Evolutionary conservation across 2,797 vertebrate genomes (phyloP), one percentile per base, ranked within the genome.

Genomic region (Apogon hyalosoma): DNA sequence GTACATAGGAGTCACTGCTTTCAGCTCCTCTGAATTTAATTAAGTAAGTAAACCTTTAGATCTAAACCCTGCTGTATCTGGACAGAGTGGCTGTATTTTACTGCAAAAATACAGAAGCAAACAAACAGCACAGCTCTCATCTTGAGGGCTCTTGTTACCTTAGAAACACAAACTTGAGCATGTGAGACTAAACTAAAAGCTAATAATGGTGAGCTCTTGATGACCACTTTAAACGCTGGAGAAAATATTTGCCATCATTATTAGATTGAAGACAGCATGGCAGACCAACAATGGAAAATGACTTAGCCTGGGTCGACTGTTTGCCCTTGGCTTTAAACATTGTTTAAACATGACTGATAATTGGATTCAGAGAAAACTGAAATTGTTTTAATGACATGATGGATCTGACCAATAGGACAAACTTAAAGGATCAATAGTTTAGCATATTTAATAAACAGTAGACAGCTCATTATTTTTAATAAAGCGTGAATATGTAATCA

Each of bases 201-300:
- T 78, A 77, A 69, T 62, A 76, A 50, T 38, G 58, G 39, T 28
- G 19, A 42, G 71, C 14, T 40, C 24, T 58, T 50, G 39, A 43
- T 18, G 57, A n/a, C 5, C 0, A 2, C 58, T 80, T 55, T 11
- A 48, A 74, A 68, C 21, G 41, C 7, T 16, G 33, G 48, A 46
- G 19, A 70, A 66, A 52, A 14, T 65, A 67, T 87, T 82, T 83
- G 19, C 19, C 19, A 21, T 21, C 19, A 21, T 21, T 21, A 21
- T 21, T 21, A 21, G 42, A 21, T 19, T 0, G 40, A 31, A 13
- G 43, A 63, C 6, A 16, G 28, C 43, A 50, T 43, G 15, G 36
- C 50, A 43, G 18, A n/a, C 16, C 49, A 38, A 62, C 46, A 58
- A 19, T 18, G 40, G 63, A 70, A 72, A 77, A 54, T 33, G 15